Evolutionary conservation across 2,888 invertebrate genomes (phyloP).

Genomic region (Lasioglossum vierecki): DNA sequence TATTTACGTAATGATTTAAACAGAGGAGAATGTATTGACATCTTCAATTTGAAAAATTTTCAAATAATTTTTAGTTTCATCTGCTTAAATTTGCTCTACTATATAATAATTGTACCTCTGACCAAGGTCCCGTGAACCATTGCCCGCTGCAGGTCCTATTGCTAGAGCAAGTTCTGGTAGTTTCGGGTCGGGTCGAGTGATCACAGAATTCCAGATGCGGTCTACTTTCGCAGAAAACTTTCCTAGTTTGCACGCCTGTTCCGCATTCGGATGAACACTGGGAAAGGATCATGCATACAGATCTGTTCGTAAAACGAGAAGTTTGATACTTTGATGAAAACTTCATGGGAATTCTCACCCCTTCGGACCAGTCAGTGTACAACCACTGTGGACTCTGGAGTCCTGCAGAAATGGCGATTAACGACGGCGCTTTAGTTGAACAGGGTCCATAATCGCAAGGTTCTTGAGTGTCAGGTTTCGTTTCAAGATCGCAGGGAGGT

Average conservation of each 20-base stretch:
- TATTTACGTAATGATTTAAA: too few species aligned
- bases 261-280: conserved; percentile 93
- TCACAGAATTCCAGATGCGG: conserved; percentile 85
- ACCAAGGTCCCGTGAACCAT: conserved; percentile 94
- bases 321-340: not conserved
- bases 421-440: conserved; percentile 36
- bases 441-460: conserved; percentile 87
- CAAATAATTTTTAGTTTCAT: too few species aligned
- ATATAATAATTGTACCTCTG: conserved; percentile 72
- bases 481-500: conserved; percentile 67
- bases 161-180: conserved; percentile 88
- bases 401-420: conserved; percentile 50
- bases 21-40: too few species aligned
- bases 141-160: conserved; percentile 89
- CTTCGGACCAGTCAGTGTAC: conserved; percentile 86
- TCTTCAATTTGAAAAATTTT: too few species aligned
- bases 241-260: conserved; percentile 90
- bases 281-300: not conserved
- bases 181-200: conserved; percentile 86
- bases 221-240: conserved; percentile 86
- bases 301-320: not conserved
- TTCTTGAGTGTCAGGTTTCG: conserved; percentile 85
- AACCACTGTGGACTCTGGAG: conserved; percentile 84
- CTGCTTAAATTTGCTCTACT: too few species aligned
- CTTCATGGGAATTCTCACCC: conserved; percentile 63